A percentile compares a stretch with the other conserved stretches of the same genome.
phyloP scores from a whole-genome alignment of 2,113 vertebrate species.

The Myrmophylax atrothorax region DNA sequence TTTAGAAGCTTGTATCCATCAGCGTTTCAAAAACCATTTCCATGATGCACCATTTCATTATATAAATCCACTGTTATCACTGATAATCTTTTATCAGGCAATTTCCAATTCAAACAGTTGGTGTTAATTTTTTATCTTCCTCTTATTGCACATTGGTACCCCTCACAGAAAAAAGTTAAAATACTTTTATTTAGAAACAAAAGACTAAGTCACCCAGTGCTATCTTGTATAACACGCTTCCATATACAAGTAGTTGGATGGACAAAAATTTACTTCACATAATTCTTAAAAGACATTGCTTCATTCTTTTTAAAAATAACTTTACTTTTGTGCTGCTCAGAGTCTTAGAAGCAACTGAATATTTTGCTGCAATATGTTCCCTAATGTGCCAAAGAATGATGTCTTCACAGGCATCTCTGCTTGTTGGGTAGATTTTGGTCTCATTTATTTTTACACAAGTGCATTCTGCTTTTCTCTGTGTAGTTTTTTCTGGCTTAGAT shows the following conservation, averaged over 20 bases:
- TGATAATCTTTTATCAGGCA: not conserved
- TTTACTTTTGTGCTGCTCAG: not conserved
- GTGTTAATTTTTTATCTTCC: conserved; percentile 22
- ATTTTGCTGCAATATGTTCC: not conserved
- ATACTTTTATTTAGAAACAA: conserved; percentile 10
- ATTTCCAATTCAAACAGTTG: conserved; percentile 43
- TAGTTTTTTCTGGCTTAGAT: not conserved
- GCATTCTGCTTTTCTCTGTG: not conserved
- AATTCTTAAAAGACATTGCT: not conserved
- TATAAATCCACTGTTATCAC: not conserved
- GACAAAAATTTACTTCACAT: not conserved
- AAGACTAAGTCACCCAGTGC: not conserved
- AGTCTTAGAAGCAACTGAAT: not conserved
- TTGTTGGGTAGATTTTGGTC: not conserved
- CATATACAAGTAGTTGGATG: not conserved
- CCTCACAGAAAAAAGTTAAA: not conserved
- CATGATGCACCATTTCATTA: not conserved
- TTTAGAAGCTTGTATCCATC: not conserved
- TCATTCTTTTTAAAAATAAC: not conserved
- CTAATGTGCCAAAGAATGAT: not conserved
- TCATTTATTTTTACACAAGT: not conserved
- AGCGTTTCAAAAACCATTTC: not conserved
- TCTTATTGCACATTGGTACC: not conserved
- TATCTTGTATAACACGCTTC: not conserved
- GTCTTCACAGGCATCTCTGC: not conserved